A percentile compares a stretch with the other conserved stretches of the same genome.
phyloP scores from a whole-genome alignment of 2,888 invertebrate genomes.

The Lepeophtheirus nordmannii region DNA sequence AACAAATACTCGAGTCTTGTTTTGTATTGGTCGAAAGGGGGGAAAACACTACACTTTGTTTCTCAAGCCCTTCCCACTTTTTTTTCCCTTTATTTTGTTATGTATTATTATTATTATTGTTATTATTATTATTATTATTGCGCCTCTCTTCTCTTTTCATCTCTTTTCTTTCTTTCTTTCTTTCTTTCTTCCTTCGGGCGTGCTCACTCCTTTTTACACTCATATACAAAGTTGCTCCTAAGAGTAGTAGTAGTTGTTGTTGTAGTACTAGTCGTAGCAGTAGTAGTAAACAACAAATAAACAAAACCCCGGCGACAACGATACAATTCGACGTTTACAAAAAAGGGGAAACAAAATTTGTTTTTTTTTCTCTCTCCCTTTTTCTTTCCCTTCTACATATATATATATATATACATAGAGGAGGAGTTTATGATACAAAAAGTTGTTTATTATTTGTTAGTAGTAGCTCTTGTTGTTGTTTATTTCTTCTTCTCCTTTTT shows the following conservation, averaged over 20 bases:
- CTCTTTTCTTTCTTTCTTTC: background rate
- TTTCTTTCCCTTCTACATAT: too few species aligned
- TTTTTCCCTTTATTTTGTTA: background rate
- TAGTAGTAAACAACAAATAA: slow-evolving; percentile 6
- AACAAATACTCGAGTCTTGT: too few species aligned
- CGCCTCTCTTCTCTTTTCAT: background rate
- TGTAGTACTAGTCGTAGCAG: too few species aligned
- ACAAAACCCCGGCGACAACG: slow-evolving; percentile 4
- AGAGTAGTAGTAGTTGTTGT: too few species aligned
- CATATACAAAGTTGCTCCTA: background rate
- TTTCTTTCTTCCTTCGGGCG: background rate
- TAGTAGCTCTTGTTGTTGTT: background rate
- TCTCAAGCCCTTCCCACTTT: slow-evolving; percentile 7
- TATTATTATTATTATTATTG: background rate
- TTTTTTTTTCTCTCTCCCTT: background rate
- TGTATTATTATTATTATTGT: background rate
- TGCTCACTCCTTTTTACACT: background rate
- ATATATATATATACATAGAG: too few species aligned
- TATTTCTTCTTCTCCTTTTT: background rate
- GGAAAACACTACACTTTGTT: background rate
- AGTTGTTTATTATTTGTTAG: background rate
- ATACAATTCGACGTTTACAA: slow-evolving; percentile 6
- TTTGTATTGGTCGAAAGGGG: too few species aligned
- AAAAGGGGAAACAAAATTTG: background rate
- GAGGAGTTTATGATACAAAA: background rate